Base-by-base conservation (phyloP, 2,888 invertebrate species). In the Pycnomerus fuliginosus region DNA sequence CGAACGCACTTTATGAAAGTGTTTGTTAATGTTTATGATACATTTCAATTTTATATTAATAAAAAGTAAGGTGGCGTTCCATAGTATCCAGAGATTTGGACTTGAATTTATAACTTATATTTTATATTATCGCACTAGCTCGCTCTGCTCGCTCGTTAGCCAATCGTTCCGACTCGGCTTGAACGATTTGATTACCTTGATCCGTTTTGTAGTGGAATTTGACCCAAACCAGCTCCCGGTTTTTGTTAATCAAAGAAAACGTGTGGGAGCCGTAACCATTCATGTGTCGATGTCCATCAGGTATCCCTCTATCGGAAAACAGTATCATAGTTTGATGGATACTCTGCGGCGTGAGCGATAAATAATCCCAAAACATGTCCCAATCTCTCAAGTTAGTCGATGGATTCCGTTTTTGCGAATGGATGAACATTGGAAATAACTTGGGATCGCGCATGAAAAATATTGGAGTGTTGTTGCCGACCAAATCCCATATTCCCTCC, bases 321-420 rank as follows among this genome's bases (percentile, higher is more conserved):
- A 94, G 72, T 70, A 95, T 84, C 61, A 88, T 68, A n/a, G 83
- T 73, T 65, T 95, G 94, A 68, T 97, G 96, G 15, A 83, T 82
- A 1, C 87, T 77, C 73, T 96, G 96, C 0, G 93, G 90, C 28
- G 95, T 80, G 23, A 95, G 74, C 0, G 89, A 84, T 53, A 93
- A 78, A 67, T 96, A 95, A 70, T 96, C 96, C 95, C 95, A 96
- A 68, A 92, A 92, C 90, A 92, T 92, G 65, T 96, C 91, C 17
- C 88, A 77, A 74, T 96, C 95, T 73, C 92, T 90, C 16, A 95
- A 75, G 67, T 91, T 88, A 0, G 91, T 91, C 15, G 80, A 86
- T 1, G 98, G 98, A 71, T 98, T 98, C 53, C 97, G 81, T 71
- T 97, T 98, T 70, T 96, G 93, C 0, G 94, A 90, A 70, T 97